Conservation (phyloP, 1,140 invertebrate species). For the Drosophila elegans region DNA sequence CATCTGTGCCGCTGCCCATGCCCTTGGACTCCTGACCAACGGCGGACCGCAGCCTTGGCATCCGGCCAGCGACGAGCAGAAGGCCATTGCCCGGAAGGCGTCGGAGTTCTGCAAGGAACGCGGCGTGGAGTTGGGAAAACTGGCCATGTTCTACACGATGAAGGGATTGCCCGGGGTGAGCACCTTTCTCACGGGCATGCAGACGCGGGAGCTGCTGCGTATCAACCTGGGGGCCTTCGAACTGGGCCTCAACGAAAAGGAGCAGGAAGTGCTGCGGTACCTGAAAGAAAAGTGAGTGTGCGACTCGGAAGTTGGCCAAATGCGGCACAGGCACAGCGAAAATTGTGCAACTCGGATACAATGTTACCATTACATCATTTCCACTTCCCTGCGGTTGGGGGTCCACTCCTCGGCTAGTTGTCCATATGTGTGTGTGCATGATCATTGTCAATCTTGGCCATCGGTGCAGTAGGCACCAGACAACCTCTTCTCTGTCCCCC, state of each 20-base stretch:
- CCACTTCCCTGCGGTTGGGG: slow-evolving; percentile 41
- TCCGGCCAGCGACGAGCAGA: slow-evolving; percentile 89
- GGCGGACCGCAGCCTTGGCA: slow-evolving; percentile 93
- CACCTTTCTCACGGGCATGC: slow-evolving; percentile 90
- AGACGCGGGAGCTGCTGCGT: slow-evolving; percentile 87
- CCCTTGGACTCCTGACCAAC: slow-evolving; percentile 93
- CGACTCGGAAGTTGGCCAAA: slow-evolving; percentile 72
- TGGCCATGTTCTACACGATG: slow-evolving; percentile 89
- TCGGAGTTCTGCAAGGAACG: slow-evolving; percentile 88
- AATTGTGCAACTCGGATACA: slow-evolving; percentile 84
- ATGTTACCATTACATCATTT: slow-evolving; percentile 77
- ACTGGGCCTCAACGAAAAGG: slow-evolving; percentile 87
- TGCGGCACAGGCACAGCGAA: slow-evolving; percentile 41
- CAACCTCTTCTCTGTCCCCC: slow-evolving; percentile 10
- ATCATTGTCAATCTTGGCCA: slow-evolving; percentile 81
- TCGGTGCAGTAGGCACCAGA: slow-evolving; percentile 74
- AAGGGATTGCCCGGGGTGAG: slow-evolving; percentile 86
- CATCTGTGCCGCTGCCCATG: slow-evolving; percentile 92
- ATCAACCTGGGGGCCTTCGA: slow-evolving; percentile 87
- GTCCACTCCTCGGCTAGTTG: slow-evolving; percentile 18
- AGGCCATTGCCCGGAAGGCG: slow-evolving; percentile 87
- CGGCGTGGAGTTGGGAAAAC: slow-evolving; percentile 89
- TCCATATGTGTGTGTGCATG: slow-evolving; percentile 49
- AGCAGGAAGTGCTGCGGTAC: slow-evolving; percentile 87
- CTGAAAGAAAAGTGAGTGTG: slow-evolving; percentile 88